Base-by-base conservation (phyloP, 2,113 vertebrate species). In the Platanista minor region DNA sequence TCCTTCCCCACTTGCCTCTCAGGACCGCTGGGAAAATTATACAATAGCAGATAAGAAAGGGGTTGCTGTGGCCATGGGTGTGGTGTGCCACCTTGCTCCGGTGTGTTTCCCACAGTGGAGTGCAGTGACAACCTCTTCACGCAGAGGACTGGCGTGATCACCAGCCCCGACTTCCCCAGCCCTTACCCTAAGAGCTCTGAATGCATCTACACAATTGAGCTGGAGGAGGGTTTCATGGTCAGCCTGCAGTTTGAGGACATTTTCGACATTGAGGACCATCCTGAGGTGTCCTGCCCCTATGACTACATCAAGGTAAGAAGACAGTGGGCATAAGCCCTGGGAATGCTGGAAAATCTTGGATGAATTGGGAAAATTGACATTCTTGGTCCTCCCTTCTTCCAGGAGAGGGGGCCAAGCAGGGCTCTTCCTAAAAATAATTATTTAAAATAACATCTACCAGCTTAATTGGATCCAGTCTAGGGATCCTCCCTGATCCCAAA, bases 251-350 rank as follows among this genome's bases (percentile, higher is more conserved):
- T 99, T 0, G 99, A 99, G 84, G 98, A 99, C 21, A 98, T 86
- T 93, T 99, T 99, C 0, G 99, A 99, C 1, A 98, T 99, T 33
- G 99, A 99, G 97, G 99, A 99, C 72, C 99, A 99, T 80, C 99
- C 99, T 0, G 99, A 99, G 17, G 98, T 99, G 89, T 97, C 96
- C 64, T 99, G 99, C 83, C 99, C 99, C 0, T 99, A 99, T 23
- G 99, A 99, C 97, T 99, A 99, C 82, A 90, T 99, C 86, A 99
- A 99, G 99, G 99, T 99, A 94, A 99, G 98, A 54, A 21, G 80
- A 9, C 5, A 81, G 25, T 43, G 29, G 43, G 7, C 5, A 1
- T 52, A 93, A 41, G 13, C 59, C 31, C 69, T 46, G n/a, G n/a
- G 4, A 9, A 85, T 72, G 39, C 49, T 93, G 46, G 15, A 59